These are phyloP conservation scores for Orthosia gracilis DNA, from an alignment of 2,888 invertebrate species.

Conservation along the genomic window DNA sequence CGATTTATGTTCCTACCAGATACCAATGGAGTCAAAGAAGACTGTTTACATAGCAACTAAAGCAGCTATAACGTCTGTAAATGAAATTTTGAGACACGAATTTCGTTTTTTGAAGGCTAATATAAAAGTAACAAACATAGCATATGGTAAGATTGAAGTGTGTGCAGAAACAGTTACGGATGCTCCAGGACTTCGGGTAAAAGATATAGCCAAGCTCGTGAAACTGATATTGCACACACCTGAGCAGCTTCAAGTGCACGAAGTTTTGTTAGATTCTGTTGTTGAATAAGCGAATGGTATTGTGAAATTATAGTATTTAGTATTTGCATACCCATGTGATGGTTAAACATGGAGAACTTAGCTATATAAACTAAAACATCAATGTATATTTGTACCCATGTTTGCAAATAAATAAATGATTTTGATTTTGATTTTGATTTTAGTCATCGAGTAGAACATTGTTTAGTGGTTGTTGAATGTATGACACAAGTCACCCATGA, in stretches of 20 bases:
- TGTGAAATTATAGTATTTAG: not conserved
- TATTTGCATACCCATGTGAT: too few relatives aligned
- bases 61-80: conserved; percentile 71
- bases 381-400: too few relatives aligned
- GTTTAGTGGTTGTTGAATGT: not conserved
- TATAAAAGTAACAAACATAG: conserved; percentile 74
- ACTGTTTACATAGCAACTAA: conserved; percentile 69
- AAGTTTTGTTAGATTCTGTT: conserved; percentile 68
- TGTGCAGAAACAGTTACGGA: conserved; percentile 30
- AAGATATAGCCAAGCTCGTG: conserved; percentile 68
- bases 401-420: too few relatives aligned
- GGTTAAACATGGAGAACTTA: too few relatives aligned
- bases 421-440: too few relatives aligned
- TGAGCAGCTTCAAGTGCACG: conserved; percentile 74
- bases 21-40: conserved; percentile 57
- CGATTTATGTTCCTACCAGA: conserved; percentile 61
- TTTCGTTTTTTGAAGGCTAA: conserved; percentile 73
- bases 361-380: too few relatives aligned
- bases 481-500: too few relatives aligned
- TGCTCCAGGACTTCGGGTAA: conserved; percentile 53
- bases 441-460: conserved; percentile 1
- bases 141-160: conserved; percentile 63
- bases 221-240: conserved; percentile 71
- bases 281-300: conserved; percentile 38
- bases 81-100: conserved; percentile 75